Percentiles rank a stretch among this genome's conserved stretches.
These are phyloP conservation scores for Kradibia gibbosae DNA, from an alignment of 1,140 invertebrate species.

Conservation along the genomic window DNA sequence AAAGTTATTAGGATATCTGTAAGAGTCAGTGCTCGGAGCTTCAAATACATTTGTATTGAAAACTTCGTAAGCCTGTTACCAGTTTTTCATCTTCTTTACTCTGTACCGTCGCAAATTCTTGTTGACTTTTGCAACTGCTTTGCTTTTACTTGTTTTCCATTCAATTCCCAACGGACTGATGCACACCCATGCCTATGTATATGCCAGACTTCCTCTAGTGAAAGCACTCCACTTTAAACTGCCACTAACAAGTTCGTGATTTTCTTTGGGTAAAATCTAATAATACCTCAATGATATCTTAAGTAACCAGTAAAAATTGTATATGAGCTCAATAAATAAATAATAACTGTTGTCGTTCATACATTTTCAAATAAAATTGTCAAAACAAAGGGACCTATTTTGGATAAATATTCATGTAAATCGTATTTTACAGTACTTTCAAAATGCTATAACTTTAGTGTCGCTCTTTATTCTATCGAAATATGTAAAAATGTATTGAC, in stretches of 20 bases:
- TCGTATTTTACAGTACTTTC: too few relatives aligned
- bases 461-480: too few relatives aligned
- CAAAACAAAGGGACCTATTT: background rate
- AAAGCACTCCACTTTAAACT: background rate
- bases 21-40: background rate
- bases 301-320: background rate
- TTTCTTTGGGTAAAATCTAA: conserved; percentile 21
- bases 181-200: background rate
- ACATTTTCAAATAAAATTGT: background rate
- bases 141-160: conserved; percentile 38
- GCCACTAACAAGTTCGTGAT: conserved; percentile 35
- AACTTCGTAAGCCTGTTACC: conserved; percentile 29
- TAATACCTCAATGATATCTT: background rate
- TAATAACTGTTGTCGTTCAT: background rate
- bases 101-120: conserved; percentile 26
- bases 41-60: conserved; percentile 33
- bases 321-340: background rate
- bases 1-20: too few relatives aligned
- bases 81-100: background rate
- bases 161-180: conserved; percentile 23
- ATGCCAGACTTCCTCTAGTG: background rate
- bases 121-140: conserved; percentile 43
- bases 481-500: too few relatives aligned
- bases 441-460: too few relatives aligned
- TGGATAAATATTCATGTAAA: too few relatives aligned